phyloP scores from a whole-genome alignment of 92 coral and sea anemone genomes.

The Anthopleura xanthogrammica region DNA sequence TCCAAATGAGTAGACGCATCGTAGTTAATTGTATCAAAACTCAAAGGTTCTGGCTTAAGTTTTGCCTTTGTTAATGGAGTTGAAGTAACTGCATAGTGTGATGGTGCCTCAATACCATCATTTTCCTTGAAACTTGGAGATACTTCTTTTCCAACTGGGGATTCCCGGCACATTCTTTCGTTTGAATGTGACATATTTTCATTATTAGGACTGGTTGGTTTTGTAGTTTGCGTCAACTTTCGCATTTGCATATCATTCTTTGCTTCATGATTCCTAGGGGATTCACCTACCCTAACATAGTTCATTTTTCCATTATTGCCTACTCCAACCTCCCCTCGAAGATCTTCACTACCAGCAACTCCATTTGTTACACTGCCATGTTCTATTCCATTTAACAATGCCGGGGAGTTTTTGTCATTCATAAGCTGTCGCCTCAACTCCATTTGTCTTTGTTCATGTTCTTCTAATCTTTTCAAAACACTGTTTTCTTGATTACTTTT shows the following conservation, averaged over 20 bases:
- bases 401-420: conserved; percentile 29
- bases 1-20: background rate
- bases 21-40: conserved; percentile 17
- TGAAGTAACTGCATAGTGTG: conserved; percentile 53
- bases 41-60: conserved; percentile 43
- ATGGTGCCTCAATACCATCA: background rate
- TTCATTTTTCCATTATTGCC: background rate
- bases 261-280: background rate
- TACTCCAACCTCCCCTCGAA: background rate
- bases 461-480: conserved; percentile 76
- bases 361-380: background rate
- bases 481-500: conserved; percentile 72
- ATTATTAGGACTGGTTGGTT: background rate
- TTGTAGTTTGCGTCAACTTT: background rate
- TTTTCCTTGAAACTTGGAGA: conserved; percentile 32
- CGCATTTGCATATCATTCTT: background rate
- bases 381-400: background rate
- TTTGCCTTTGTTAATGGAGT: conserved; percentile 61
- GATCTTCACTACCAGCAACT: background rate
- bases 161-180: conserved; percentile 15
- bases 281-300: background rate
- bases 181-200: background rate
- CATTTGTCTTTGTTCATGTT: conserved; percentile 68
- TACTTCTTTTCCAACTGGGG: conserved; percentile 25
- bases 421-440: conserved; percentile 77